These are phyloP conservation scores for Emydoidea blandingii DNA, from an alignment of 2,797 vertebrate genomes.

Conservation along the genomic window DNA sequence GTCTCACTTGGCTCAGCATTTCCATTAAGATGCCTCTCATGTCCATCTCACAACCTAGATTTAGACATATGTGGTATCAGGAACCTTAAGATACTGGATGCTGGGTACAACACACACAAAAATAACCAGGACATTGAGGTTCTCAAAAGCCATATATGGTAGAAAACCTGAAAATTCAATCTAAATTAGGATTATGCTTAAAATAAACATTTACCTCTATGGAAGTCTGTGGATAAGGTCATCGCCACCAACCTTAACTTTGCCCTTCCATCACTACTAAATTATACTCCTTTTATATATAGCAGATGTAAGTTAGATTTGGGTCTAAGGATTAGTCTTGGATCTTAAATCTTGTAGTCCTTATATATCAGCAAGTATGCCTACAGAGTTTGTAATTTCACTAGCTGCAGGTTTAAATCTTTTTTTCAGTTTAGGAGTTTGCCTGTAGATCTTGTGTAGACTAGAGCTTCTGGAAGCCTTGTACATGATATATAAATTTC, in stretches of 20 bases:
- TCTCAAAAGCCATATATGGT: not conserved
- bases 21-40: not conserved
- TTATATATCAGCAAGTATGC: not conserved
- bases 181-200: not conserved
- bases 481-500: not conserved
- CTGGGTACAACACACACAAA: not conserved
- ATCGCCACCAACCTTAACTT: not conserved
- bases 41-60: not conserved
- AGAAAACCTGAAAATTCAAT: not conserved
- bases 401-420: not conserved
- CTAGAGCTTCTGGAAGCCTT: not conserved
- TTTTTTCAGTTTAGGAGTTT: not conserved
- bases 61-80: not conserved
- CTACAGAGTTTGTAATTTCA: not conserved
- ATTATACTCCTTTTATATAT: not conserved
- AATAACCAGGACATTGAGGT: not conserved
- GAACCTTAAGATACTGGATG: not conserved
- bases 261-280: not conserved
- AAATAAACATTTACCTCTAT: not conserved
- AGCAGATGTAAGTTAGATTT: not conserved
- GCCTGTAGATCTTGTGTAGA: not conserved
- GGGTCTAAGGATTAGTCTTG: not conserved
- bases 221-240: not conserved
- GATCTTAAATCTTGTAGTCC: not conserved
- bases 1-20: not conserved